Evolutionary conservation across 2,888 invertebrate species (phyloP).

Genomic region (Theretra japonica): DNA sequence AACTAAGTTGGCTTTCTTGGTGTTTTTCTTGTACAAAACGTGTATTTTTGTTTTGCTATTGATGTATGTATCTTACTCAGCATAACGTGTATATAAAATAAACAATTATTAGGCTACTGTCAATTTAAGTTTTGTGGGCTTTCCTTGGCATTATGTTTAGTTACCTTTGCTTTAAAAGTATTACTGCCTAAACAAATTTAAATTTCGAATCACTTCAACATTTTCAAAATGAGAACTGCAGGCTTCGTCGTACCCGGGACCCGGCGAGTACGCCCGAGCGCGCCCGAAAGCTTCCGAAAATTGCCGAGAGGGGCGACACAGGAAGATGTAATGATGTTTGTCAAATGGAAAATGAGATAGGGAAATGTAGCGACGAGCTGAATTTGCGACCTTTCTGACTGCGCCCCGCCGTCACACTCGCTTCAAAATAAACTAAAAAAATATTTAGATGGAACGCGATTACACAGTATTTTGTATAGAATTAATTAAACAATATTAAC

Average conservation of each 20-base stretch:
- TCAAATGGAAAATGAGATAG: conserved; percentile 85
- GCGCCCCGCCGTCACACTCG: conserved; percentile 38
- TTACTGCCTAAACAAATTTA: no score
- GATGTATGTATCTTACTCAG: no score
- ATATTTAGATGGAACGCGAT: conserved; percentile 18
- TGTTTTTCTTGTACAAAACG: no score
- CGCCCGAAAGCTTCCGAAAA: conserved; percentile 68
- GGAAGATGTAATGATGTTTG: conserved; percentile 84
- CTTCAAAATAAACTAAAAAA: conserved; percentile 21
- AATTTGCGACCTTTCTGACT: conserved; percentile 76
- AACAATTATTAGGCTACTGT: no score
- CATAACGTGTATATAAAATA: no score
- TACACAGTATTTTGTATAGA: conserved; percentile 13
- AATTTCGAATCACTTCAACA: neutral
- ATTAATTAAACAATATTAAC: conserved; percentile 25
- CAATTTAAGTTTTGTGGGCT: no score
- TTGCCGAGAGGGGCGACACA: conserved; percentile 69
- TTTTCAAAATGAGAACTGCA: conserved; percentile 7
- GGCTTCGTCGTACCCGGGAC: conserved; percentile 50
- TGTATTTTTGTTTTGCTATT: no score
- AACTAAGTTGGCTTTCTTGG: no score
- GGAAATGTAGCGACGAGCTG: conserved; percentile 77
- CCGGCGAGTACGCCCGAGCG: conserved; percentile 63
- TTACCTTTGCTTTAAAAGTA: no score
- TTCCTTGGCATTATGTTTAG: no score